Evolutionary conservation across 2,888 invertebrate genomes (phyloP).

Genomic region (Drosophila pseudotakahashii): DNA sequence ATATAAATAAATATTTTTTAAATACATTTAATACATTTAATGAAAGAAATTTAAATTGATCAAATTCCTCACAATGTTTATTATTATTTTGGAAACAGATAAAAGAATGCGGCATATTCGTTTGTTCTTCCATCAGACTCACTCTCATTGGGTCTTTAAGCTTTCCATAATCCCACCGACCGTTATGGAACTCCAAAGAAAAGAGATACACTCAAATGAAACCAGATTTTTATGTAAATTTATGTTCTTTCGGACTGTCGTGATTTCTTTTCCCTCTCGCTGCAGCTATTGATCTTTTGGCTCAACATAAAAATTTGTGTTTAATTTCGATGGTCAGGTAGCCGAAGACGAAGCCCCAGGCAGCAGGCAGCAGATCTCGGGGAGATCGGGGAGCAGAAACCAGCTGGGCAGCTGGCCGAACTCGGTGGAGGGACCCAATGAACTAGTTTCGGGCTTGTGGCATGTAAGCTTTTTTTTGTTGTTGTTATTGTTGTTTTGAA

Average conservation of each 20-base stretch:
- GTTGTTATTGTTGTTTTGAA: slow-evolving; percentile 27
- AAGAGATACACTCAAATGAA: slow-evolving; percentile 44
- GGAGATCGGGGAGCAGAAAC: slow-evolving; percentile 51
- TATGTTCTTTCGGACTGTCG: slow-evolving; percentile 39
- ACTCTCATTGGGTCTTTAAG: slow-evolving; percentile 55
- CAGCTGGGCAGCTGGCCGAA: slow-evolving; percentile 66
- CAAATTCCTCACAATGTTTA: no score
- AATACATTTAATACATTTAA: no score
- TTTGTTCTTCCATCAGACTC: slow-evolving; percentile 45
- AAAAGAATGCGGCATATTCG: slow-evolving; percentile 8
- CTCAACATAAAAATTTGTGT: slow-evolving; percentile 61
- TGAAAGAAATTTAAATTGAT: no score
- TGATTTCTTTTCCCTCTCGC: slow-evolving; percentile 62
- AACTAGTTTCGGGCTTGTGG: slow-evolving; percentile 78
- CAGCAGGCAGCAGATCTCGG: slow-evolving; percentile 32
- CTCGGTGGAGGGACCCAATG: slow-evolving; percentile 69
- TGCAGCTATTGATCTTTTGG: slow-evolving; percentile 64
- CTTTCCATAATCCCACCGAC: slow-evolving; percentile 22
- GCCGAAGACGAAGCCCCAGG: slow-evolving; percentile 25
- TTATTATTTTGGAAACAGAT: background rate
- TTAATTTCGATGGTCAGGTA: slow-evolving; percentile 71
- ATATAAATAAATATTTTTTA: no score
- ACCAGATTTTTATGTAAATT: slow-evolving; percentile 76
- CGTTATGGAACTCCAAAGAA: slow-evolving; percentile 32
- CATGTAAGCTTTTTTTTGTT: slow-evolving; percentile 48